A percentile compares a stretch with the other conserved stretches of the same genome.
phyloP scores from a whole-genome alignment of 2,113 vertebrate genomes.

The Trogon surrucura region DNA sequence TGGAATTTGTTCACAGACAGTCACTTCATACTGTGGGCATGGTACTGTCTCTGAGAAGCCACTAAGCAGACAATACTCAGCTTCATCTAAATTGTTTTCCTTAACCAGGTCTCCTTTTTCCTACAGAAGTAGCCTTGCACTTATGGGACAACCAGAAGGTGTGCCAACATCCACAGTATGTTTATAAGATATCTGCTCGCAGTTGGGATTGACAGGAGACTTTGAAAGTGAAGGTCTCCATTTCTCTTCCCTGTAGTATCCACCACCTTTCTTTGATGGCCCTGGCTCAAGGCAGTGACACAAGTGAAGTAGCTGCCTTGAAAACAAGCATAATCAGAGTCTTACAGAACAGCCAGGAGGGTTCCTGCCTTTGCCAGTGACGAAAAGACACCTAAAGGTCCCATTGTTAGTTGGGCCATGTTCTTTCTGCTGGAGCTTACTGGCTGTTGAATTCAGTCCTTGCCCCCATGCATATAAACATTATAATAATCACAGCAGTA shows the following conservation, averaged over 20 bases:
- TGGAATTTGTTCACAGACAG: neutral
- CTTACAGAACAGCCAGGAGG: conserved; percentile 1
- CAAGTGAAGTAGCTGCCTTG: neutral
- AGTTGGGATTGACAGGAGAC: neutral
- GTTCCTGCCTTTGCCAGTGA: conserved; percentile 1
- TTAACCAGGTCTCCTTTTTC: neutral
- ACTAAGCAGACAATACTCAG: neutral
- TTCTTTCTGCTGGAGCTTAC: neutral
- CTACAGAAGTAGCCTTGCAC: neutral
- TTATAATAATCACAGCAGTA: neutral
- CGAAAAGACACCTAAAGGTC: neutral
- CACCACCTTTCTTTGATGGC: neutral
- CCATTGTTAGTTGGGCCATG: neutral
- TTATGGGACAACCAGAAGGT: neutral
- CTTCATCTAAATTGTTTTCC: neutral
- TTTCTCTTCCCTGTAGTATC: neutral
- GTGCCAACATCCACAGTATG: neutral
- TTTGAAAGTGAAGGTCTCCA: neutral
- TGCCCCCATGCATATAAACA: neutral
- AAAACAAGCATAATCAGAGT: neutral
- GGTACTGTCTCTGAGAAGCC: neutral
- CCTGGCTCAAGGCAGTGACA: neutral
- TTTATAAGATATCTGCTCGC: neutral
- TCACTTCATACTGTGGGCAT: neutral
- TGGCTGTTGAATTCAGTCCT: neutral